Percentiles rank a stretch among this genome's conserved stretches.
Conservation (phyloP, 2,797 vertebrate genomes). For the Pseudomugil tenellus region DNA sequence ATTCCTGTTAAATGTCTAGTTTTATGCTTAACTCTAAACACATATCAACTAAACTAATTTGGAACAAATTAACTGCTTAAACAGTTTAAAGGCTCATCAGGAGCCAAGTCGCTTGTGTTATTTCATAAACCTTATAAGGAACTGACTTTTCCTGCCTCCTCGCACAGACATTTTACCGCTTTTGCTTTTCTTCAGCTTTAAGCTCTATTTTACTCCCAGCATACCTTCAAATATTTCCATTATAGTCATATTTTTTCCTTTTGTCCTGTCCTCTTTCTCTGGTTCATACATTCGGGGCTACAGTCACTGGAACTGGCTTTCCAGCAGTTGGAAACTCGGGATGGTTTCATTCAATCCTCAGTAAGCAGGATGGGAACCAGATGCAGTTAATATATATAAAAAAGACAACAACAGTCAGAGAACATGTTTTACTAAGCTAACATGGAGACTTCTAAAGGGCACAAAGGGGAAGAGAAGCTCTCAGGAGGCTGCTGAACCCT, state of each 20-base stretch:
- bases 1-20: background rate
- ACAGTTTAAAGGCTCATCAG: background rate
- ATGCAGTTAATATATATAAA: constrained; percentile 44
- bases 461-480: constrained; percentile 26
- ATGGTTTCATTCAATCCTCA: constrained; percentile 67
- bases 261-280: constrained; percentile 37
- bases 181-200: constrained; percentile 17
- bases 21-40: background rate
- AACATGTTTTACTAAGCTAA: constrained; percentile 45
- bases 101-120: background rate
- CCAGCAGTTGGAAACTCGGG: constrained; percentile 69
- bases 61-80: constrained; percentile 5
- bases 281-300: constrained; percentile 65
- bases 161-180: constrained; percentile 23
- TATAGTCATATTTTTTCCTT: constrained; percentile 12
- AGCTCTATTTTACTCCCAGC: constrained; percentile 18
- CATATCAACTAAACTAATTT: background rate
- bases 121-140: constrained; percentile 21
- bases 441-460: constrained; percentile 48
- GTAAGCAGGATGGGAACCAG: constrained; percentile 69
- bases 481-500: constrained; percentile 18
- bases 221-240: constrained; percentile 31
- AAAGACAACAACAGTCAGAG: constrained; percentile 31
- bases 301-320: constrained; percentile 54
- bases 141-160: constrained; percentile 7